Evolutionary conservation across 2,797 vertebrate species (phyloP).

Genomic region (Catostomus latipinnis): DNA sequence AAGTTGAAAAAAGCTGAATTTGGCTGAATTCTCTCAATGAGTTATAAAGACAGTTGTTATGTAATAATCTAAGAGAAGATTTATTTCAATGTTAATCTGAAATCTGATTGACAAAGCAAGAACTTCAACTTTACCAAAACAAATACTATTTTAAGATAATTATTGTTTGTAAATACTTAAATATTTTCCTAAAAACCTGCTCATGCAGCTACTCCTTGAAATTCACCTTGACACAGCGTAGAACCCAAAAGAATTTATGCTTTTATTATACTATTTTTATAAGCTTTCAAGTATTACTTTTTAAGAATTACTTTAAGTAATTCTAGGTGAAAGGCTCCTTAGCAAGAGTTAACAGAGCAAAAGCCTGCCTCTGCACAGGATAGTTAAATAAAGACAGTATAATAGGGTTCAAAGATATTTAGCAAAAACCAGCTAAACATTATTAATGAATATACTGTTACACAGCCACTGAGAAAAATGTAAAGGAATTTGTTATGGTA

Average conservation of each 20-base stretch:
- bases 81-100: background rate
- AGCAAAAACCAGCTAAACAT: background rate
- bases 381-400: background rate
- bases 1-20: background rate
- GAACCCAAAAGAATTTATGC: background rate
- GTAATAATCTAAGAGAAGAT: background rate
- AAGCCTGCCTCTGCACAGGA: background rate
- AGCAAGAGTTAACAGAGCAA: background rate
- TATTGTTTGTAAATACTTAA: background rate
- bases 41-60: background rate
- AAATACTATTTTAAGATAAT: background rate
- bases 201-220: background rate
- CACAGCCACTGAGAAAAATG: background rate
- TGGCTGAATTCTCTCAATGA: too few species aligned
- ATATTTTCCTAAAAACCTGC: constrained; percentile 8
- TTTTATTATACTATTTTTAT: background rate
- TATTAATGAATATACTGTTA: too few species aligned
- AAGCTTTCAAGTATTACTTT: background rate
- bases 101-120: background rate
- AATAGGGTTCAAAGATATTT: constrained; percentile 31
- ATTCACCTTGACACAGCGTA: background rate
- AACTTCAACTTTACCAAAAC: background rate
- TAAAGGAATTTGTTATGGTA: background rate
- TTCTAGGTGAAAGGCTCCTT: constrained; percentile 23
- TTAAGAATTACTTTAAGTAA: background rate